These are phyloP conservation scores for Oryzias javanicus DNA, from an alignment of 2,113 vertebrate genomes.

Conservation along the genomic window DNA sequence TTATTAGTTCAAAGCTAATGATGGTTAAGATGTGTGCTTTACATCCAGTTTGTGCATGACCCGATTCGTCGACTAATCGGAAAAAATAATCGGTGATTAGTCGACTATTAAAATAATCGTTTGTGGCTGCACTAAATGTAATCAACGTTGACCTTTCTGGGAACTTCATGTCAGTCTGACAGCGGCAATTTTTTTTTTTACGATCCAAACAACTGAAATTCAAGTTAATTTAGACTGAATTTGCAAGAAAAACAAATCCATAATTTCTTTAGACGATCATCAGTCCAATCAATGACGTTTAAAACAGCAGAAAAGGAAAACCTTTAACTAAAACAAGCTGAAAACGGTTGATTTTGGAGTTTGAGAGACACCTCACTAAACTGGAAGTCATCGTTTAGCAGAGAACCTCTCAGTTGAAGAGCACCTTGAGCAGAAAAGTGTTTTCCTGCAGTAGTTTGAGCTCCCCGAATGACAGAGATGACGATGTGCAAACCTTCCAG, in stretches of 20 bases:
- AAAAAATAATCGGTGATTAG: too few relatives aligned
- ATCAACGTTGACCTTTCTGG: too few relatives aligned
- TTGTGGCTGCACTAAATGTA: too few relatives aligned
- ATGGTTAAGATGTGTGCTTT: too few relatives aligned
- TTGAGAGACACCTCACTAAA: conserved; percentile 15
- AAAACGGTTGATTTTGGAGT: not conserved
- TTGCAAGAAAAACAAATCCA: not conserved
- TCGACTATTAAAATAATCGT: too few relatives aligned
- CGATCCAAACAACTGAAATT: not conserved
- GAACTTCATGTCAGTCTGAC: too few relatives aligned
- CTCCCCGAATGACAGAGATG: conserved; percentile 41
- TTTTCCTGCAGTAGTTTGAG: conserved; percentile 36
- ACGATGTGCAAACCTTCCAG: conserved; percentile 34
- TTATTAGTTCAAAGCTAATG: too few relatives aligned
- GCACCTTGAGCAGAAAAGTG: conserved; percentile 9
- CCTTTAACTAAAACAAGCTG: too few relatives aligned
- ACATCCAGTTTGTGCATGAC: too few relatives aligned
- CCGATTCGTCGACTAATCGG: too few relatives aligned
- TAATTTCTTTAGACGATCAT: not conserved
- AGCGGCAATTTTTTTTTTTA: not conserved
- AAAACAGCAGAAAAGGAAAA: not conserved
- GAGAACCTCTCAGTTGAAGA: conserved; percentile 19
- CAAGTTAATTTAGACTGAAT: not conserved
- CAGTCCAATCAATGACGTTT: not conserved
- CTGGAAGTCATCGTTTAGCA: conserved; percentile 29